Conservation (phyloP, 2,113 vertebrate genomes). For the Tor tambroides region DNA sequence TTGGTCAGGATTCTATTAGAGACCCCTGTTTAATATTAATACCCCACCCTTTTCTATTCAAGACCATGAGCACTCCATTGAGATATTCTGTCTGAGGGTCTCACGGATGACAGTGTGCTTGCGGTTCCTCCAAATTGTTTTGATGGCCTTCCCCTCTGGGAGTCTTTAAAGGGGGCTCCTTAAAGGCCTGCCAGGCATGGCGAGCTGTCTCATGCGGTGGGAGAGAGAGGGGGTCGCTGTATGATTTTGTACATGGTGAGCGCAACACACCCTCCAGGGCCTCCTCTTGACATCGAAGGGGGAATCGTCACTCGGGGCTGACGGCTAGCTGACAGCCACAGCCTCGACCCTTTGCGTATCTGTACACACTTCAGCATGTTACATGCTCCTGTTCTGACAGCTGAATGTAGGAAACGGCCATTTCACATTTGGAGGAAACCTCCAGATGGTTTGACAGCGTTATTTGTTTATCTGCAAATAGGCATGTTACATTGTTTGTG, state of each 20-base stretch:
- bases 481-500: constrained; percentile 23
- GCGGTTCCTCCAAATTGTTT: constrained; percentile 61
- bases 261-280: constrained; percentile 43
- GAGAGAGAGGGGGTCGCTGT: background rate
- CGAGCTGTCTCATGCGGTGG: constrained; percentile 44
- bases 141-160: constrained; percentile 62
- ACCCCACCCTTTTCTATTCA: constrained; percentile 52
- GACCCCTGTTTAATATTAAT: constrained; percentile 66
- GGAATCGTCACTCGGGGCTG: constrained; percentile 31
- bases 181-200: constrained; percentile 47
- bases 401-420: constrained; percentile 16
- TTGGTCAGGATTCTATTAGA: constrained; percentile 59
- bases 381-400: constrained; percentile 40
- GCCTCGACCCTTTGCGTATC: constrained; percentile 45
- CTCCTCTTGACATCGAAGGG: constrained; percentile 47
- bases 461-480: constrained; percentile 36
- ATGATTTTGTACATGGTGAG: constrained; percentile 49
- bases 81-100: constrained; percentile 61
- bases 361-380: constrained; percentile 49
- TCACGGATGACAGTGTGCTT: constrained; percentile 55
- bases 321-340: constrained; percentile 46
- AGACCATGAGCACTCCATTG: constrained; percentile 56
- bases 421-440: constrained; percentile 43
- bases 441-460: constrained; percentile 7
- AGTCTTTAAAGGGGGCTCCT: constrained; percentile 54